Conservation (phyloP, 2,113 vertebrate species). For the Tonatia bakeri region DNA sequence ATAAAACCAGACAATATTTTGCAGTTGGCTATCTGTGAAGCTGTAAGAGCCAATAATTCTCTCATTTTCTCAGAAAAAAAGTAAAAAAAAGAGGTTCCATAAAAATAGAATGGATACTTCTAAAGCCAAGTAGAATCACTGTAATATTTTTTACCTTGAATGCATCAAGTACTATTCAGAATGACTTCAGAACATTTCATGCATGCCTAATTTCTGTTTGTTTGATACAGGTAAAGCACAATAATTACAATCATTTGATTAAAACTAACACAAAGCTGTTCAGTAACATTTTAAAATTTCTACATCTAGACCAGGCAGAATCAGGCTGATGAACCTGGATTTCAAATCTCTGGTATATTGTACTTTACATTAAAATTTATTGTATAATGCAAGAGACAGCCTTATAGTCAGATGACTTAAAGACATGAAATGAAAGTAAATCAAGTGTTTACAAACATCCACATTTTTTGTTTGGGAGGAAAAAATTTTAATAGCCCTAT, state of each 20-base stretch:
- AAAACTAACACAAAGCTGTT: not conserved
- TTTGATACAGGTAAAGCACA: not conserved
- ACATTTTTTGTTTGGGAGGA: not conserved
- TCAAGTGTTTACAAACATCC: not conserved
- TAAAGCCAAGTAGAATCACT: not conserved
- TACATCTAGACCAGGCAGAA: not conserved
- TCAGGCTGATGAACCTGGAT: not conserved
- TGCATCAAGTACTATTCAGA: not conserved
- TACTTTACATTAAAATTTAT: not conserved
- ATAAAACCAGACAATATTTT: not conserved
- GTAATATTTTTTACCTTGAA: not conserved
- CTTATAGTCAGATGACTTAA: not conserved
- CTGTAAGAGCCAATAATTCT: not conserved
- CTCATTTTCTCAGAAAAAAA: not conserved
- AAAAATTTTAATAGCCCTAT: not conserved
- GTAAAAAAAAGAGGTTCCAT: not conserved
- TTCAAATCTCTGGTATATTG: not conserved
- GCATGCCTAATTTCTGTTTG: not conserved
- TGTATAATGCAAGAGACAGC: not conserved
- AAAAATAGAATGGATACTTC: not conserved
- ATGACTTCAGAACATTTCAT: not conserved
- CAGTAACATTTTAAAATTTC: not conserved
- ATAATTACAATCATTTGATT: not conserved
- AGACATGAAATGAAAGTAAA: not conserved
- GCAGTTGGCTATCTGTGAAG: not conserved